Base-by-base conservation (phyloP, 92 coral and sea anemone species). In the Siderastrea siderea region DNA sequence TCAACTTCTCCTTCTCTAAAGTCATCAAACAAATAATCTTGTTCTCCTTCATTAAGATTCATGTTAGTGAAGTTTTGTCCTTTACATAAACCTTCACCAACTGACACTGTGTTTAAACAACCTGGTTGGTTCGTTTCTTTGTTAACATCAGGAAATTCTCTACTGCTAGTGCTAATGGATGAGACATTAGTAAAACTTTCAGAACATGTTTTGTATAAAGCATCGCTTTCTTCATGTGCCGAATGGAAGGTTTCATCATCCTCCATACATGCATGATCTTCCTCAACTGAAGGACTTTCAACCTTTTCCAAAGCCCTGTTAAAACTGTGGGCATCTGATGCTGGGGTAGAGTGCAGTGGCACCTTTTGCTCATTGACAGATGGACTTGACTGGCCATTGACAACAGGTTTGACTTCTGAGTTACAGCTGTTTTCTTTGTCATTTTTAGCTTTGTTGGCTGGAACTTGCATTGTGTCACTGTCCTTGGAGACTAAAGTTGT, bases 161-260 rank as follows among this genome's bases (percentile, higher is more conserved):
- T 47, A 68, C 71, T 71, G 1, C 4, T 44, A 51, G 46, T 9
- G 5, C 3, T 11, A 47, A 3, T 1, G 53, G 38, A 58, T 6
- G 69, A 54, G 5, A 53, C 17, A 70, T 55, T 54, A 12, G 26
- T 52, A 17, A 71, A 47, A 59, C 58, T 69, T 71, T 62, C 77
- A 57, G 3, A 51, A 57, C 77, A 82, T n/a, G 86, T 45, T 70
- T 70, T 3, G 59, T 82, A 55, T 47, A 47, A 57, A 58, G 58
- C 8, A 48, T 55, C 57, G 7, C 46, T 48, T 11, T 82, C 68
- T 46, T 69, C 68, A 57, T 7, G 3, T 3, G 86, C 47, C 46
- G 86, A 82, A 59, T 45, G 51, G 58, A 82, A 82, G 38, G 86
- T 71, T 47, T 68, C 50, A 48, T 70, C 85, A 53, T 51, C 68